Conservation (phyloP, 1,140 invertebrate genomes). For the Sycophila sp. region DNA sequence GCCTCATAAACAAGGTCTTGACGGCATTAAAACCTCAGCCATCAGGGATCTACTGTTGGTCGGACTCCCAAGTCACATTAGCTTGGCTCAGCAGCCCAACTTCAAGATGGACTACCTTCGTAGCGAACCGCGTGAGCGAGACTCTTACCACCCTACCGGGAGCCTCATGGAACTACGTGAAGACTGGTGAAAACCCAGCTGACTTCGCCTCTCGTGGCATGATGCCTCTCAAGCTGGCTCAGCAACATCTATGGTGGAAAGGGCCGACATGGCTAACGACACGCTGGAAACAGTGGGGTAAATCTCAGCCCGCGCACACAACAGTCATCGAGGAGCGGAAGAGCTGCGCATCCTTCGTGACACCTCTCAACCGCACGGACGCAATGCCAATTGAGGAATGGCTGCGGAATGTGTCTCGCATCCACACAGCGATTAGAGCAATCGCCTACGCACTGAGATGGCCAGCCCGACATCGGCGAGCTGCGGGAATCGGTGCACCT, state of each 20-base stretch:
- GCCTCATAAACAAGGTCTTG: not conserved
- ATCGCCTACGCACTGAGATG: too few species aligned
- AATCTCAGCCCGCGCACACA: too few species aligned
- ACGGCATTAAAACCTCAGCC: too few species aligned
- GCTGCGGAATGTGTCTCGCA: too few species aligned
- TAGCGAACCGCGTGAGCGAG: conserved; percentile 18
- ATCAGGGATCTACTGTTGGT: not conserved
- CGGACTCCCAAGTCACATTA: not conserved
- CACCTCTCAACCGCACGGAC: too few species aligned
- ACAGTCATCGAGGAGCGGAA: too few species aligned
- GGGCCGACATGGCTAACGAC: not conserved
- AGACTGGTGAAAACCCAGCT: conserved; percentile 4
- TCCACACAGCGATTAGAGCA: too few species aligned
- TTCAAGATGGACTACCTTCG: conserved; percentile 12
- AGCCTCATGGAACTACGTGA: conserved; percentile 1
- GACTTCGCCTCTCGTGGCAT: conserved; percentile 6
- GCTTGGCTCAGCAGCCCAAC: not conserved
- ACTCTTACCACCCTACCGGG: not conserved
- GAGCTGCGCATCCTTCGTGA: too few species aligned
- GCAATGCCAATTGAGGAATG: too few species aligned
- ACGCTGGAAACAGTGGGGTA: too few species aligned
- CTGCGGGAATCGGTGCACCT: too few species aligned
- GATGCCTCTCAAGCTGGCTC: not conserved
- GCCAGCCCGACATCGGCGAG: too few species aligned
- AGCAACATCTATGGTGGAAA: not conserved